Conservation (phyloP, 2,888 invertebrate genomes). For the Deilephila porcellus region DNA sequence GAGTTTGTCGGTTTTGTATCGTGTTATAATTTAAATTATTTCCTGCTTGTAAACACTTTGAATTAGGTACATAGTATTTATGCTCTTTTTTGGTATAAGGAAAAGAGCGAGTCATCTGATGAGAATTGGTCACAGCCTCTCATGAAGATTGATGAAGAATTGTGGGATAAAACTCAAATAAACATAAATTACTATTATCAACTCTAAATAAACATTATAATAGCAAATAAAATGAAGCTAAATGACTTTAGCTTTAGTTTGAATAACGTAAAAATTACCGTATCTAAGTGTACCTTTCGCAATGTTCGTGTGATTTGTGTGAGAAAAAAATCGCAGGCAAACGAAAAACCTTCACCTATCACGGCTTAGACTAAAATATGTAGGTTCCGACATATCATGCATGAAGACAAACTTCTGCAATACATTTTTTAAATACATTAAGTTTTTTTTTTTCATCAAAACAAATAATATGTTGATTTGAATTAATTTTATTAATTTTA, state of each 20-base stretch:
- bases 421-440: not conserved
- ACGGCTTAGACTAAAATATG: conserved; percentile 26
- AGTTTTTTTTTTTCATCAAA: too few species aligned
- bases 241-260: not conserved
- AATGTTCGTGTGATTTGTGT: conserved; percentile 4
- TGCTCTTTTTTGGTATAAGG: too few species aligned
- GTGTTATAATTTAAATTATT: not conserved
- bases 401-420: not conserved
- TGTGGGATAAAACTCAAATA: too few species aligned
- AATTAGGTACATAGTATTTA: not conserved
- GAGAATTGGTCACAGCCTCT: too few species aligned
- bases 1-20: not conserved
- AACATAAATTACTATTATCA: too few species aligned
- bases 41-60: not conserved
- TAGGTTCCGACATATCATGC: not conserved
- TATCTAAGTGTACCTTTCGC: not conserved
- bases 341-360: conserved; percentile 16
- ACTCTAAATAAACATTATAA: not conserved
- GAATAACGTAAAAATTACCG: not conserved
- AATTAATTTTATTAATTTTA: too few species aligned
- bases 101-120: too few species aligned
- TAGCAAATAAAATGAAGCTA: not conserved
- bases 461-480: too few species aligned
- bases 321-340: conserved; percentile 11
- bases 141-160: too few species aligned